Conservation (phyloP, 2,797 vertebrate genomes). For the Morus bassanus region DNA sequence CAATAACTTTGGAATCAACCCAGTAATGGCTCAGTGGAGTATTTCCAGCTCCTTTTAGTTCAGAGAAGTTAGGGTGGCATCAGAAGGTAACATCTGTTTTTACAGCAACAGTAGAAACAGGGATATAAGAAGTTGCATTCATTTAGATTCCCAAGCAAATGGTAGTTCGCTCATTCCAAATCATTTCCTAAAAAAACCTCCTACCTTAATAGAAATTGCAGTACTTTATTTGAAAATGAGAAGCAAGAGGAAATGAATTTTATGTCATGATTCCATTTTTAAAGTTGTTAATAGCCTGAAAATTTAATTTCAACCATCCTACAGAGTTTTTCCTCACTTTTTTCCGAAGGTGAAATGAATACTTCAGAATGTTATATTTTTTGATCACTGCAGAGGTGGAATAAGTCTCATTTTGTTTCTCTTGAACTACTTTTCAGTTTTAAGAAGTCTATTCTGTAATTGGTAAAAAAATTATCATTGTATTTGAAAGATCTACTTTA, state of each 20-base stretch:
- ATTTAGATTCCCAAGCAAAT: not conserved
- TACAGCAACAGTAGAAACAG: not conserved
- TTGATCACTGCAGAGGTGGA: not conserved
- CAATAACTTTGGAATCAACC: not conserved
- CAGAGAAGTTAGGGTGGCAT: not conserved
- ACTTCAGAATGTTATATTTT: not conserved
- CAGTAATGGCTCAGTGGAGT: not conserved
- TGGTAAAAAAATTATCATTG: not conserved
- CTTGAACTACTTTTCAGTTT: not conserved
- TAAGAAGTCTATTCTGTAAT: not conserved
- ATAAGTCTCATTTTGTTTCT: slow-evolving; percentile 24
- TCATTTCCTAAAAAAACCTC: not conserved
- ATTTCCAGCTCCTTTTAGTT: not conserved
- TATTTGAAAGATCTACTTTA: not conserved
- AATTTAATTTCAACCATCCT: slow-evolving; percentile 17
- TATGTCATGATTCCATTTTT: not conserved
- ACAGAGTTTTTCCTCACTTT: not conserved
- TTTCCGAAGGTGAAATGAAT: slow-evolving; percentile 4
- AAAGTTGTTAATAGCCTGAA: not conserved
- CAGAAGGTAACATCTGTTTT: not conserved
- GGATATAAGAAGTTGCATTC: too few species aligned
- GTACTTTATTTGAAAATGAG: not conserved
- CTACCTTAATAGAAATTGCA: not conserved
- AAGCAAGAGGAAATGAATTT: not conserved
- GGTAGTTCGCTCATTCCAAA: not conserved